A percentile compares a stretch with the other conserved stretches of the same genome.
These are phyloP conservation scores for Matsumurasca onukii DNA, from an alignment of 1,140 invertebrate species.

Conservation along the genomic window DNA sequence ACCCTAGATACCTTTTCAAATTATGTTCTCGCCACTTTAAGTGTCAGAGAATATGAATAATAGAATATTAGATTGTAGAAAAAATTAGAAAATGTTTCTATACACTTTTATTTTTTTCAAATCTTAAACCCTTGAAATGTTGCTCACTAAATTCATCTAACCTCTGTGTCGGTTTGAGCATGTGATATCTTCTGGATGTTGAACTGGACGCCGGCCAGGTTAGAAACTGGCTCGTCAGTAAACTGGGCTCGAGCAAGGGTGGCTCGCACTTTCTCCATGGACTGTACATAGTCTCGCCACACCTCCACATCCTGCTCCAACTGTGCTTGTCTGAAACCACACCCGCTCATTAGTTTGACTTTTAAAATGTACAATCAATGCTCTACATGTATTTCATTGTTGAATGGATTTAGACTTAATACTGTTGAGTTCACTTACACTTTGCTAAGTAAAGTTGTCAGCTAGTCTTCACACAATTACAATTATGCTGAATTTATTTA, in stretches of 20 bases:
- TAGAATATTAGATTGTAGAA: no score
- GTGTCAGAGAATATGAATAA: no score
- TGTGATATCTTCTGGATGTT: conserved; percentile 79
- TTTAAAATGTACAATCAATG: neutral
- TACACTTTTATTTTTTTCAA: no score
- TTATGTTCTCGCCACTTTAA: no score
- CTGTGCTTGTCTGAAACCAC: conserved; percentile 30
- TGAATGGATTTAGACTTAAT: no score
- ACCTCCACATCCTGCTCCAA: conserved; percentile 34
- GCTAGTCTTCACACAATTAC: no score
- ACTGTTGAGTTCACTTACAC: no score
- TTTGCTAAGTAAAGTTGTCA: no score
- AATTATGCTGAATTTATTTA: no score
- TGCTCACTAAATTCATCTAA: conserved; percentile 48
- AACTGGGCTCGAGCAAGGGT: conserved; percentile 71
- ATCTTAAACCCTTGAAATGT: neutral
- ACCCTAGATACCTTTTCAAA: no score
- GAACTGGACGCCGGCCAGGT: conserved; percentile 72
- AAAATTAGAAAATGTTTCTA: no score
- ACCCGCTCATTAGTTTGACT: no score
- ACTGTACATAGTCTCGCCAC: conserved; percentile 77
- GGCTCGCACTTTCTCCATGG: conserved; percentile 71
- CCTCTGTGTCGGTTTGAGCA: conserved; percentile 75
- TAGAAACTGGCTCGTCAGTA: conserved; percentile 71
- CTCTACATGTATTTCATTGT: neutral